Conservation (phyloP, 2,113 vertebrate genomes). For the Campylomormyrus numenius region DNA sequence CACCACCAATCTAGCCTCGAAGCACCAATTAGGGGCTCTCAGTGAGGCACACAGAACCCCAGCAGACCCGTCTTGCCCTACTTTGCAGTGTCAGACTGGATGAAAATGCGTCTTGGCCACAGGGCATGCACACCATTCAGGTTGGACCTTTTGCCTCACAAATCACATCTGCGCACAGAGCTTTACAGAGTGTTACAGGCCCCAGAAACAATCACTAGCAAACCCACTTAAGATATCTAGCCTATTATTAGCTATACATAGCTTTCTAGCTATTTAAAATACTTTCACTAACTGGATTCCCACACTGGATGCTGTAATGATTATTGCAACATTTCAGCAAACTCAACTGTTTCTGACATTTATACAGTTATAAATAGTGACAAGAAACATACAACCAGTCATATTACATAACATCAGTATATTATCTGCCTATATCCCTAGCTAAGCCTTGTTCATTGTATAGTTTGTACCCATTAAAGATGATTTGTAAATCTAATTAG, state of each 20-base stretch:
- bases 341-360: neutral
- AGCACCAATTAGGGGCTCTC: neutral
- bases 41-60: neutral
- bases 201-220: neutral
- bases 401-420: neutral
- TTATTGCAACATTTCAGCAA: neutral
- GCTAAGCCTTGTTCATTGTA: neutral
- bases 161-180: neutral
- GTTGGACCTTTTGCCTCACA: neutral
- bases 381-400: neutral
- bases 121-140: neutral
- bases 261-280: neutral
- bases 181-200: neutral
- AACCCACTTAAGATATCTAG: neutral
- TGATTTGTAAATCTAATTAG: neutral
- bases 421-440: neutral
- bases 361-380: neutral
- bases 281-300: neutral
- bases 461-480: neutral
- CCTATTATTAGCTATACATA: conserved; percentile 3
- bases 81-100: neutral
- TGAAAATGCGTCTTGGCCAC: neutral
- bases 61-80: neutral
- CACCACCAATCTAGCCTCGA: neutral
- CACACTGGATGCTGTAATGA: neutral